Conservation (phyloP, 2,888 invertebrate species). For the Dynastes maya region DNA sequence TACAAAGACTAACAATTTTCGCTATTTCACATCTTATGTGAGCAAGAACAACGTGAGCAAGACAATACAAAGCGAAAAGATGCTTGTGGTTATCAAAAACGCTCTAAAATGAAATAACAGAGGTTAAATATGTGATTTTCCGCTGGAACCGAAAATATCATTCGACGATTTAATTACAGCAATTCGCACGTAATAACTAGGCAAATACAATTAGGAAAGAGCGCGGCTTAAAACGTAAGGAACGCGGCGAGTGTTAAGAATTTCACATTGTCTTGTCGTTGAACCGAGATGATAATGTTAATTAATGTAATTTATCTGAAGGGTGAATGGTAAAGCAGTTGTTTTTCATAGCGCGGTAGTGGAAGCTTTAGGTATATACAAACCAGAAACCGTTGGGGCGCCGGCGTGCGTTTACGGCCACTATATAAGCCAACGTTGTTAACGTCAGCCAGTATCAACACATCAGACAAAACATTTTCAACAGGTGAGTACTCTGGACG, state of each 20-base stretch:
- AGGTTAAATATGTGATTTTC: not conserved
- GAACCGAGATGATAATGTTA: constrained; percentile 36
- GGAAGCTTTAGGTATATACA: constrained; percentile 12
- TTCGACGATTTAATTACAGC: constrained; percentile 26
- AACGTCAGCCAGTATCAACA: constrained; percentile 56
- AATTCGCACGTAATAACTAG: constrained; percentile 24
- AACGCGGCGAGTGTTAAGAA: constrained; percentile 12
- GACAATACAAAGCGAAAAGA: no score
- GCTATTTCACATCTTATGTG: no score
- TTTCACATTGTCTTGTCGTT: constrained; percentile 33
- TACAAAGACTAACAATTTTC: no score
- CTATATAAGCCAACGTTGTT: constrained; percentile 57
- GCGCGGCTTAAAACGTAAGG: not conserved
- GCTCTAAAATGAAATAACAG: no score
- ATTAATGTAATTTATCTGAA: constrained; percentile 47
- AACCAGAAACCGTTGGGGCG: constrained; percentile 50
- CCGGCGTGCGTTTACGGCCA: constrained; percentile 55
- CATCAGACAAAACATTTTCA: constrained; percentile 55
- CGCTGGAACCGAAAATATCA: constrained; percentile 6
- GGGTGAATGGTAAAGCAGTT: constrained; percentile 42
- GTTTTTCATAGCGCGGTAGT: constrained; percentile 40
- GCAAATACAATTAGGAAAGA: constrained; percentile 17
- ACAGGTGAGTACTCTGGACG: constrained; percentile 55
- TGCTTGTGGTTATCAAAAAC: no score
- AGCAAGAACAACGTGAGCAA: no score